Evolutionary conservation across 2,888 invertebrate species (phyloP), one percentile per base, ranked within the genome.

Genomic region (Azorinus chamasolen): DNA sequence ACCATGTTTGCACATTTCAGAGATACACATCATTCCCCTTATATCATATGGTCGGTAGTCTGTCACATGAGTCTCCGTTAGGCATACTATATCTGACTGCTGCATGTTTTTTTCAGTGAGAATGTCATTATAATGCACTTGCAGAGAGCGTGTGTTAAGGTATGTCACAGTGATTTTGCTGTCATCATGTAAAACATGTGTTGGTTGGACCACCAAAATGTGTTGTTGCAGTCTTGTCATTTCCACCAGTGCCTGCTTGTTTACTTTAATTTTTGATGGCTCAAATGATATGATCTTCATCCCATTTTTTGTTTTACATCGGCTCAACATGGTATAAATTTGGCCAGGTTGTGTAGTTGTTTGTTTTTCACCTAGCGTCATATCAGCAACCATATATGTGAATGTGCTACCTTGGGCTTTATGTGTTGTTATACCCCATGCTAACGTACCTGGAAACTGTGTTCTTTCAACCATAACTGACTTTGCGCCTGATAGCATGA

Each of bases 251-350:
- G 69, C 64, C 25, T 32, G 45, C 37, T 51, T 46, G 54, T 78
- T 69, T 1, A 71, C 68, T 51, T 53, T 51, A 5, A 71, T 66
- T 32, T 77, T 77, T 0, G 32, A 54, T 39, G 24, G 20, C 27
- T 55, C 37, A 62, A 78, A 73, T 18, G 27, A 27, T 18, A 20
- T 20, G 10, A 78, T 18, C 32, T 73, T 64, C 18, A 78, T 22
- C 43, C 48, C 51, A 20, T 41, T 12, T 43, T 43, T 61, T 14
- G 73, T 51, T 55, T 54, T 68, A 12, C 57, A 50, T 54, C 78
- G 46, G 57, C 78, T 75, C 16, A 79, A 24, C 55, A 64, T 48
- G 4, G 68, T 68, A 46, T 75, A 75, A 51, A 55, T 51, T 58
- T 71, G 75, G 12, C 75, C 79, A n/a, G 63, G 69, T 50, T 43